Conservation (phyloP, 2,888 invertebrate genomes). For the Drosophila neotestacea region DNA sequence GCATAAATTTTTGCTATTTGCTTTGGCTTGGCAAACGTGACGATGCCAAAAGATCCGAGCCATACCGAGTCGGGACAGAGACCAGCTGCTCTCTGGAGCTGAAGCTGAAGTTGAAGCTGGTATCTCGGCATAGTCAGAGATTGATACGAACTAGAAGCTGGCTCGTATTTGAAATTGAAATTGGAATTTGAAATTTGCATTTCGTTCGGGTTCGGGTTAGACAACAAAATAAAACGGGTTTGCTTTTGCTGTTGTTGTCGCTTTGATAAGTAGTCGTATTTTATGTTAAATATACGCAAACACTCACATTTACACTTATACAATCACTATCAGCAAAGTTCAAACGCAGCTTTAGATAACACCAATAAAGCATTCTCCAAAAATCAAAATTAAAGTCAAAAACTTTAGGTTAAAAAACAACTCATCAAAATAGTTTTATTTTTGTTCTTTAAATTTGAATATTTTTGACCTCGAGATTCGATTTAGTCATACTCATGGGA, state of each 20-base stretch:
- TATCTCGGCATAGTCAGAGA: slow-evolving; percentile 10
- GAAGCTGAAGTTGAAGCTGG: slow-evolving; percentile 5
- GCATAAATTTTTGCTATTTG: slow-evolving; percentile 63
- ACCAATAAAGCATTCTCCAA: not conserved
- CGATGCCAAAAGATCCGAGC: slow-evolving; percentile 27
- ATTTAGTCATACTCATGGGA: too few relatives aligned
- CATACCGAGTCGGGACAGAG: not conserved
- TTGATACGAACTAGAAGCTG: slow-evolving; percentile 31
- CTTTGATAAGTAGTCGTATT: slow-evolving; percentile 39
- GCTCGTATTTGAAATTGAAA: slow-evolving; percentile 43
- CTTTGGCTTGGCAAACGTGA: slow-evolving; percentile 44
- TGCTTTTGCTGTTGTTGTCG: slow-evolving; percentile 12
- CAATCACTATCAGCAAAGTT: slow-evolving; percentile 2
- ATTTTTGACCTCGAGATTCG: too few relatives aligned
- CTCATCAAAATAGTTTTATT: too few relatives aligned
- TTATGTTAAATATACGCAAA: slow-evolving; percentile 48
- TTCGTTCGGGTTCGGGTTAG: slow-evolving; percentile 32
- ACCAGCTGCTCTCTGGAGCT: slow-evolving; percentile 4
- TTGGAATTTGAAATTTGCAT: slow-evolving; percentile 53
- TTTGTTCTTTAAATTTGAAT: too few relatives aligned
- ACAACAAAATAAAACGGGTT: slow-evolving; percentile 53
- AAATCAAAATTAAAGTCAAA: slow-evolving; percentile 3
- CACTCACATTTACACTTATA: slow-evolving; percentile 12
- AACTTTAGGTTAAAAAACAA: not conserved
- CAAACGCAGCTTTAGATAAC: not conserved